A percentile compares a stretch with the other conserved stretches of the same genome.
These are phyloP conservation scores for Trachymyrmex cornetzi DNA, from an alignment of 1,140 invertebrate genomes.

Conservation along the genomic window DNA sequence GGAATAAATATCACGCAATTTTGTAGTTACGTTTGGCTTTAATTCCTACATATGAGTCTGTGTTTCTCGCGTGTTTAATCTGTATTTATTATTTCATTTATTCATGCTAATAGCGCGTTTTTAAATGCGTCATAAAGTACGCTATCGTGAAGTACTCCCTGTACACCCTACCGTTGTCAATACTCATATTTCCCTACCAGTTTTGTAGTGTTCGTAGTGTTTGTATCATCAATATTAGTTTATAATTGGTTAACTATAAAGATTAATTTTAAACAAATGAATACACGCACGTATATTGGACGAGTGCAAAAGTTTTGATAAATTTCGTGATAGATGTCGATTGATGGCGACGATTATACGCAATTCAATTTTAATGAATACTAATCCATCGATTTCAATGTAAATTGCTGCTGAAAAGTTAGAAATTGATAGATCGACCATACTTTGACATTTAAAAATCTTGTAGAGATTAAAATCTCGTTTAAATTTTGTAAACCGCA, in stretches of 20 bases:
- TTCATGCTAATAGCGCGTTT: constrained; percentile 42
- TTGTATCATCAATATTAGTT: neutral
- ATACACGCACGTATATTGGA: too few species aligned
- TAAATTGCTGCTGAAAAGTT: too few species aligned
- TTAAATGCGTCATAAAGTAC: constrained; percentile 27
- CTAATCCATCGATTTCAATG: too few species aligned
- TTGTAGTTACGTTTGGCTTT: constrained; percentile 59
- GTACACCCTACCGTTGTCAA: neutral
- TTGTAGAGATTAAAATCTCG: too few species aligned
- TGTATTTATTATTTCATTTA: constrained; percentile 66
- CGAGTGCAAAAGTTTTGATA: too few species aligned
- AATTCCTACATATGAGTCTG: constrained; percentile 44
- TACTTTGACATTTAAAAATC: too few species aligned
- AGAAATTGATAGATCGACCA: too few species aligned
- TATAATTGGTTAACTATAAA: constrained; percentile 15
- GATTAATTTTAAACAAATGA: constrained; percentile 14
- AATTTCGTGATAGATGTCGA: too few species aligned
- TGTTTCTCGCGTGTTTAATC: constrained; percentile 22
- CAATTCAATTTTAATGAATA: too few species aligned
- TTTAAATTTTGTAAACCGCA: too few species aligned
- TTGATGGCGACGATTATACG: too few species aligned
- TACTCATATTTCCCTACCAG: neutral
- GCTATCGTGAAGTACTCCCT: neutral
- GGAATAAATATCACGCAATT: constrained; percentile 52
- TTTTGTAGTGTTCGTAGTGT: neutral